These are phyloP conservation scores for Pyrocoelia pectoralis DNA, from an alignment of 2,888 invertebrate genomes.

Conservation along the genomic window DNA sequence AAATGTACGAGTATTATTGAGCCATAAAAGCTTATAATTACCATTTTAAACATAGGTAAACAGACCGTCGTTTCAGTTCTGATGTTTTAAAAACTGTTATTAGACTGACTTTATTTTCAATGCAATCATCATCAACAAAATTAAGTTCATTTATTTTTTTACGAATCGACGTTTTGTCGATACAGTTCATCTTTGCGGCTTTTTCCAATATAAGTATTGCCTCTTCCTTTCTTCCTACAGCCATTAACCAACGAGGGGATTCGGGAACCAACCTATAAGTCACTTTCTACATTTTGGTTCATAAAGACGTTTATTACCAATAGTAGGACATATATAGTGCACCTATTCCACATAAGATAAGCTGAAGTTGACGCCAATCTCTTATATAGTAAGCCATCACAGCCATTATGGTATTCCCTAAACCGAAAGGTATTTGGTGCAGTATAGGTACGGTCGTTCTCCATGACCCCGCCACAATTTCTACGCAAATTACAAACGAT, in stretches of 20 bases:
- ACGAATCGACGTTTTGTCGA: constrained; percentile 38
- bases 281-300: constrained; percentile 5
- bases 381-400: constrained; percentile 65
- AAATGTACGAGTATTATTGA: constrained; percentile 8
- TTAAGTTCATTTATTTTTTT: background rate
- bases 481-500: constrained; percentile 73
- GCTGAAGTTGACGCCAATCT: constrained; percentile 70
- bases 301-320: constrained; percentile 57
- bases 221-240: constrained; percentile 62
- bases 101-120: constrained; percentile 54
- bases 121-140: background rate
- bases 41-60: constrained; percentile 65
- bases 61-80: constrained; percentile 63
- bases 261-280: constrained; percentile 63
- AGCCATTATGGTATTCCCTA: constrained; percentile 69
- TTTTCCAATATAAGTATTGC: constrained; percentile 60
- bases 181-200: constrained; percentile 53
- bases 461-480: constrained; percentile 70
- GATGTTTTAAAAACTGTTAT: constrained; percentile 61
- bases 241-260: constrained; percentile 70
- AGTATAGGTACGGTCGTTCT: constrained; percentile 67
- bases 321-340: constrained; percentile 62
- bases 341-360: constrained; percentile 64
- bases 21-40: constrained; percentile 48
- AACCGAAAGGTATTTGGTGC: constrained; percentile 69